Conservation (phyloP, 2,797 vertebrate genomes). For the Sebastes dallii region DNA sequence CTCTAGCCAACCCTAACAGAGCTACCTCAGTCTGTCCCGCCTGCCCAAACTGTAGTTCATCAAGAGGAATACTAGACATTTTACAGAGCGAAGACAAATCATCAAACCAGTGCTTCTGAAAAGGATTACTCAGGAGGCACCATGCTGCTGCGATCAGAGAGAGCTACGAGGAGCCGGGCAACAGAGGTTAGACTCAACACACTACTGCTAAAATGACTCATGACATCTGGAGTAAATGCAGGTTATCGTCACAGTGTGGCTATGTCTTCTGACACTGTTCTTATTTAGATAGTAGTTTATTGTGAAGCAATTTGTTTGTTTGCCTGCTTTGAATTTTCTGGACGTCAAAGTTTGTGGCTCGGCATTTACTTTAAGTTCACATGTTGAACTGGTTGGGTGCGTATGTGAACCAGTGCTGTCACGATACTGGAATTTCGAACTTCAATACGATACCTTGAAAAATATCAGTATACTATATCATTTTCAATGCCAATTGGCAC, state of each 20-base stretch:
- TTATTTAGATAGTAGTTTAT: neutral
- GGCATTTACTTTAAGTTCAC: neutral
- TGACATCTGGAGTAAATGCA: conserved; percentile 17
- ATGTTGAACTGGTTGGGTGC: neutral
- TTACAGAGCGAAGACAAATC: conserved; percentile 8
- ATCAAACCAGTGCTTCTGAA: conserved; percentile 23
- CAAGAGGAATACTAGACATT: conserved; percentile 39
- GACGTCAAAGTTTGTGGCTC: neutral
- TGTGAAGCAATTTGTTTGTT: neutral
- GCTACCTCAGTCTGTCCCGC: conserved; percentile 21
- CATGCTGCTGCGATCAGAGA: conserved; percentile 76
- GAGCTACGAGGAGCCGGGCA: conserved; percentile 56
- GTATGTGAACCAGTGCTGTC: too few species aligned
- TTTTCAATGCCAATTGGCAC: too few species aligned
- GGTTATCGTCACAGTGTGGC: neutral
- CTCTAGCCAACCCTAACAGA: conserved; percentile 48
- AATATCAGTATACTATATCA: too few species aligned
- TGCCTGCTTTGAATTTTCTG: neutral
- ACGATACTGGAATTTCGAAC: too few species aligned
- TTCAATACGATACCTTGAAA: too few species aligned
- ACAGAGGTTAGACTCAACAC: conserved; percentile 75
- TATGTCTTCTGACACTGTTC: neutral
- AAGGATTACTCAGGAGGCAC: conserved; percentile 62
- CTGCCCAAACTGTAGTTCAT: conserved; percentile 42
- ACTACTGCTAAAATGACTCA: conserved; percentile 17